Evolutionary conservation across 2,113 vertebrate genomes (phyloP).

Genomic region (Ginglymostoma cirratum): DNA sequence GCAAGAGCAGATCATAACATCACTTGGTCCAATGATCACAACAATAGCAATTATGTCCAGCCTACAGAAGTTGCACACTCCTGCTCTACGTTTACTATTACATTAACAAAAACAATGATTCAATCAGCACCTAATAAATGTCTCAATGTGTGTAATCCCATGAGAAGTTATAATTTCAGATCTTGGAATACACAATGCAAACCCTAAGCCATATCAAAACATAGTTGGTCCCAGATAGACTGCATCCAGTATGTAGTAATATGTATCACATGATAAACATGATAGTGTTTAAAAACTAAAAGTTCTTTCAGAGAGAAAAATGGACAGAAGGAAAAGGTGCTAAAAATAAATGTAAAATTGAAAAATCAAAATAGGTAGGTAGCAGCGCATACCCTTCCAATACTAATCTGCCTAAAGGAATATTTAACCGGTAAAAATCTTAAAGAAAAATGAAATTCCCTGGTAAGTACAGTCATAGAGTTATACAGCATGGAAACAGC

Average conservation of each 20-base stretch:
- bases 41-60: background rate
- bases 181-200: background rate
- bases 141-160: background rate
- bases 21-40: background rate
- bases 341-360: background rate
- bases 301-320: background rate
- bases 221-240: background rate
- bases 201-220: background rate
- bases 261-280: background rate
- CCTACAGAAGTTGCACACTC: background rate
- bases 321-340: background rate
- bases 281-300: background rate
- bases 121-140: background rate
- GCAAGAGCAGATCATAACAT: background rate
- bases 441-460: background rate
- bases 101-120: background rate
- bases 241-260: background rate
- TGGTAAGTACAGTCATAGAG: no score
- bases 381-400: background rate
- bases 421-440: background rate
- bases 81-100: background rate
- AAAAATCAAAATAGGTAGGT: background rate
- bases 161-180: background rate
- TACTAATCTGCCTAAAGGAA: background rate
- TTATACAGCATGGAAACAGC: no score